Conservation (phyloP, 2,888 invertebrate genomes). For the Eupeodes luniger region DNA sequence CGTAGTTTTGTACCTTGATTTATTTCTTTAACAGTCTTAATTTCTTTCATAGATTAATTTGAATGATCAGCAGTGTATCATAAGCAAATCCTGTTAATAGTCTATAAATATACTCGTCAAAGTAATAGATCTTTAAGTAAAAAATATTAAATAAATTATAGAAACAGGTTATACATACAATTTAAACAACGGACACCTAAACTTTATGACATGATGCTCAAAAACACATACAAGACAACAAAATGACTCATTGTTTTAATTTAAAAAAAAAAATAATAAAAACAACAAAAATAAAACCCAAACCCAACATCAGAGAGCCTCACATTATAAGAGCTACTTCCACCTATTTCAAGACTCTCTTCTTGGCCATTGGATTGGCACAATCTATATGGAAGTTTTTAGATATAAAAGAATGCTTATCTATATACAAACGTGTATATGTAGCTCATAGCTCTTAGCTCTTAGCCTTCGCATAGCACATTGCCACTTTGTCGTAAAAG, state of each 20-base stretch:
- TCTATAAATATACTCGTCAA: background rate
- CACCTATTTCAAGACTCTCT: conserved; percentile 9
- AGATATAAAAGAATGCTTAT: conserved; percentile 45
- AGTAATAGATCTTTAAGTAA: background rate
- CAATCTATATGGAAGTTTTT: conserved; percentile 38
- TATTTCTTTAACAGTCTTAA: background rate
- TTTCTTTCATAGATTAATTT: background rate
- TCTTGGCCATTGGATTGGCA: conserved; percentile 37
- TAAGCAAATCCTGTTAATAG: background rate
- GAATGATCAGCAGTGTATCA: background rate
- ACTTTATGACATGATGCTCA: conserved; percentile 14
- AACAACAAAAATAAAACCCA: conserved; percentile 3
- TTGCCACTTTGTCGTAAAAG: conserved; percentile 37
- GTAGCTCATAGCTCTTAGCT: conserved; percentile 42
- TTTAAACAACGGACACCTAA: conserved; percentile 5
- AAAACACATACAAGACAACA: background rate
- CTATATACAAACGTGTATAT: too few relatives aligned
- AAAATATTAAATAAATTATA: background rate
- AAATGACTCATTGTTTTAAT: conserved; percentile 51
- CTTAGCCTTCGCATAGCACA: conserved; percentile 55
- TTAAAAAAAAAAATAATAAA: background rate
- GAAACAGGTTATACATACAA: conserved; percentile 55
- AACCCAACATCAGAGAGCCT: conserved; percentile 6
- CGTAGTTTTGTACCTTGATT: too few relatives aligned
- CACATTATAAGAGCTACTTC: conserved; percentile 21